Conservation (phyloP, 2,888 invertebrate genomes). For the Ryuthela nishihirai region DNA sequence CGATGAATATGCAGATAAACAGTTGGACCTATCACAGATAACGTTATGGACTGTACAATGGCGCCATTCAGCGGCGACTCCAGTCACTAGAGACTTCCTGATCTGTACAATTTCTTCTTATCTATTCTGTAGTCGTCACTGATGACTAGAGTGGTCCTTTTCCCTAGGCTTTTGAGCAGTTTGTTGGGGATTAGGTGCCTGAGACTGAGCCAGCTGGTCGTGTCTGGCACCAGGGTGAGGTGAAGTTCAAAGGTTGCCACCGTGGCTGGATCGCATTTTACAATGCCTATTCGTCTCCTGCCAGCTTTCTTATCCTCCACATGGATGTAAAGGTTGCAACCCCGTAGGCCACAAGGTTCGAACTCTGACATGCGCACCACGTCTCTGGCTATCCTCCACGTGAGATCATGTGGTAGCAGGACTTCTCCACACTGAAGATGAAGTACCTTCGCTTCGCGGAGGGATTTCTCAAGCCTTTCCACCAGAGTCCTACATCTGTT, state of each 20-base stretch:
- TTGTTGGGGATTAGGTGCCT: conserved; percentile 68
- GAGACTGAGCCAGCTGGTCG: conserved; percentile 79
- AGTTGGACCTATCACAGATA: conserved; percentile 36
- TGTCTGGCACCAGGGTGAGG: conserved; percentile 79
- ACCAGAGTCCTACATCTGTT: conserved; percentile 55
- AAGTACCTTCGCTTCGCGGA: conserved; percentile 74
- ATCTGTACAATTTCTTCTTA: conserved; percentile 86
- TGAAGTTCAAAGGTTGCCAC: conserved; percentile 88
- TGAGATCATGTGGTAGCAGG: conserved; percentile 74
- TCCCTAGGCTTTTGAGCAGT: conserved; percentile 69
- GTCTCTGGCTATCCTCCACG: conserved; percentile 72
- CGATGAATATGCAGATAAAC: conserved; percentile 13
- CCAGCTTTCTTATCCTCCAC: conserved; percentile 67
- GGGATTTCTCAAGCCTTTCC: conserved; percentile 69
- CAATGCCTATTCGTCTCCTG: conserved; percentile 67
- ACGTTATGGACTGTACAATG: conserved; percentile 19
- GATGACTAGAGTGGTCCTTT: conserved; percentile 81
- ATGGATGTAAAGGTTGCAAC: conserved; percentile 78
- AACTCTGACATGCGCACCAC: conserved; percentile 77
- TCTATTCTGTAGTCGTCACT: conserved; percentile 82
- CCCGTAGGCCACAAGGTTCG: conserved; percentile 81
- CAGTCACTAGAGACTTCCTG: conserved; percentile 46
- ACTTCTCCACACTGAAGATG: conserved; percentile 80
- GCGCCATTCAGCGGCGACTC: conserved; percentile 19
- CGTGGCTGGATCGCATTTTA: conserved; percentile 76